Percentiles rank a stretch among this genome's conserved stretches.
phyloP scores from a whole-genome alignment of 2,113 vertebrate species.

The Antennarius striatus region DNA sequence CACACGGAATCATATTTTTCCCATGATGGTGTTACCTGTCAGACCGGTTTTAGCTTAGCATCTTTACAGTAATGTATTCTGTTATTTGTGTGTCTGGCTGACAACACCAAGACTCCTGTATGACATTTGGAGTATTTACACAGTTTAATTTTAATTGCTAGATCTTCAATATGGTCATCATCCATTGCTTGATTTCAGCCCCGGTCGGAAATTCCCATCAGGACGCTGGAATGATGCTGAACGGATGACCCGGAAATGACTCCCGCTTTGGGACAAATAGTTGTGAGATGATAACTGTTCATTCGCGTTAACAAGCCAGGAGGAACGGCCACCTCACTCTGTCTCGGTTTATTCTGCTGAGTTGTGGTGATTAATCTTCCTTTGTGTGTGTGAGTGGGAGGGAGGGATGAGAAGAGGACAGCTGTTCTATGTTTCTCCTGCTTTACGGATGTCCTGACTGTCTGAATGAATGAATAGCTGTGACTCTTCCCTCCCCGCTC shows the following conservation, averaged over 20 bases:
- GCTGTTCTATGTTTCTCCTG: conserved; percentile 61
- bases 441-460: conserved; percentile 40
- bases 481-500: background rate
- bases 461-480: conserved; percentile 44
- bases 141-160: too few species aligned
- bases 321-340: conserved; percentile 22
- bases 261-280: too few species aligned
- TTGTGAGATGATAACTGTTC: background rate
- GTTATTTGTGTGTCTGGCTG: too few species aligned
- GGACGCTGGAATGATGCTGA: too few species aligned
- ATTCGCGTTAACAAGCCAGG: background rate
- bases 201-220: too few species aligned
- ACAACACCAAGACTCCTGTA: too few species aligned
- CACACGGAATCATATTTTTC: conserved; percentile 34
- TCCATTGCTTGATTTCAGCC: too few species aligned
- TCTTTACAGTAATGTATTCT: too few species aligned
- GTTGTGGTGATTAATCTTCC: conserved; percentile 15
- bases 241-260: background rate
- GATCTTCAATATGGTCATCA: too few species aligned
- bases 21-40: too few species aligned
- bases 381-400: conserved; percentile 32
- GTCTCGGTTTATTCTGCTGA: conserved; percentile 35
- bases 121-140: too few species aligned
- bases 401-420: conserved; percentile 41
- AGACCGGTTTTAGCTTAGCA: too few species aligned